A percentile compares a stretch with the other conserved stretches of the same genome.
Conservation (phyloP, 2,888 invertebrate species). For the Amblyteles armatorius region DNA sequence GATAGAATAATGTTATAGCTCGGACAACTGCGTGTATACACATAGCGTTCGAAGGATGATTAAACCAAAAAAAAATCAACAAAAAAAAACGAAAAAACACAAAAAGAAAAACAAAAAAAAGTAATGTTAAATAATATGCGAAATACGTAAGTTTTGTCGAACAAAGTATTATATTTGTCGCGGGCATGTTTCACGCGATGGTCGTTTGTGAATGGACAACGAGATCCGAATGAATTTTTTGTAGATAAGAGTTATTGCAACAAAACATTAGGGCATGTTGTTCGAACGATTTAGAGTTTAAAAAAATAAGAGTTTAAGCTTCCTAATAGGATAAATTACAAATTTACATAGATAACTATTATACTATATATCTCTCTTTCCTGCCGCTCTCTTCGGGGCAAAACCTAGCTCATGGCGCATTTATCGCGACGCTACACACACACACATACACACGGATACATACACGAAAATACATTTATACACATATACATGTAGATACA, state of each 20-base stretch:
- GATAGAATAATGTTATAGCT: not conserved
- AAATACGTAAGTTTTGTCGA: conserved; percentile 22
- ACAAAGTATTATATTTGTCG: conserved; percentile 31
- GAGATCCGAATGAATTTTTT: conserved; percentile 14
- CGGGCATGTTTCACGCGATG: conserved; percentile 11
- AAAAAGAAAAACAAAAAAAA: conserved; percentile 1
- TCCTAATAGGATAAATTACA: conserved; percentile 49
- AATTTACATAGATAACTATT: conserved; percentile 37
- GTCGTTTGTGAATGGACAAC: conserved; percentile 15
- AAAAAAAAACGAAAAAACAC: not conserved
- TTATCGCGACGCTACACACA: conserved; percentile 42
- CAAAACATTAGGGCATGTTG: not conserved
- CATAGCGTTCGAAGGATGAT: conserved; percentile 3
- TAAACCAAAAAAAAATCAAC: not conserved
- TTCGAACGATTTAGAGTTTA: conserved; percentile 32
- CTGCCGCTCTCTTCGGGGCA: conserved; percentile 48
- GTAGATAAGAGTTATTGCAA: conserved; percentile 5
- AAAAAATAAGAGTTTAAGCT: conserved; percentile 35
- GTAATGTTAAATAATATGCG: not conserved
- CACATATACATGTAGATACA: not conserved
- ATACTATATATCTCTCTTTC: conserved; percentile 41
- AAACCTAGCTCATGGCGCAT: conserved; percentile 39
- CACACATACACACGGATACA: not conserved
- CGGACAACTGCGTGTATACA: not conserved
- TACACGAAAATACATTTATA: not conserved